Conservation (phyloP, 2,113 vertebrate genomes). For the Physeter macrocephalus region DNA sequence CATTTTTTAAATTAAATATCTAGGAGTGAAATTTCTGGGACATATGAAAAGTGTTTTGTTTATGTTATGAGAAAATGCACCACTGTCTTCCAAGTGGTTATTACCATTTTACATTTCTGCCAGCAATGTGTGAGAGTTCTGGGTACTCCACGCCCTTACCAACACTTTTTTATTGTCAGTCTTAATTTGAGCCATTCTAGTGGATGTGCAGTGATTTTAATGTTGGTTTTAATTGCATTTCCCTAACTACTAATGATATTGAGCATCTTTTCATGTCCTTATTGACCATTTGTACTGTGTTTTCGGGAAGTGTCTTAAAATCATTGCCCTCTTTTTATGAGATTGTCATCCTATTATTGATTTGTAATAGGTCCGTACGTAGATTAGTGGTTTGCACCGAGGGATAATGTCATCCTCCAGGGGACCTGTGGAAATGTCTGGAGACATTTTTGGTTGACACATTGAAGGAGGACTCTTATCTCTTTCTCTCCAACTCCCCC, state of each 20-base stretch:
- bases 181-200: neutral
- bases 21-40: neutral
- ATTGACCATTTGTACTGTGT: neutral
- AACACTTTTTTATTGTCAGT: neutral
- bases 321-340: neutral
- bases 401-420: neutral
- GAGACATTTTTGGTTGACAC: neutral
- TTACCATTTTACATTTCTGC: neutral
- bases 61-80: neutral
- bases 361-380: neutral
- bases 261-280: neutral
- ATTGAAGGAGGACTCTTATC: neutral
- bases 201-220: neutral
- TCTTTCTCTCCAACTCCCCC: rapidly evolving
- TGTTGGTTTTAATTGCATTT: neutral
- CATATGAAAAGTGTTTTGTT: neutral
- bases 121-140: neutral
- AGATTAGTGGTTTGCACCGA: neutral
- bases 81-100: neutral
- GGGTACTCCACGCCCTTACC: neutral
- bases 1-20: neutral
- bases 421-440: neutral
- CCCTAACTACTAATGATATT: neutral
- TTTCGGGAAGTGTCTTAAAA: neutral
- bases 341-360: neutral